These are phyloP conservation scores for Porphyrio hochstetteri DNA, from an alignment of 2,113 vertebrate genomes.

Conservation along the genomic window DNA sequence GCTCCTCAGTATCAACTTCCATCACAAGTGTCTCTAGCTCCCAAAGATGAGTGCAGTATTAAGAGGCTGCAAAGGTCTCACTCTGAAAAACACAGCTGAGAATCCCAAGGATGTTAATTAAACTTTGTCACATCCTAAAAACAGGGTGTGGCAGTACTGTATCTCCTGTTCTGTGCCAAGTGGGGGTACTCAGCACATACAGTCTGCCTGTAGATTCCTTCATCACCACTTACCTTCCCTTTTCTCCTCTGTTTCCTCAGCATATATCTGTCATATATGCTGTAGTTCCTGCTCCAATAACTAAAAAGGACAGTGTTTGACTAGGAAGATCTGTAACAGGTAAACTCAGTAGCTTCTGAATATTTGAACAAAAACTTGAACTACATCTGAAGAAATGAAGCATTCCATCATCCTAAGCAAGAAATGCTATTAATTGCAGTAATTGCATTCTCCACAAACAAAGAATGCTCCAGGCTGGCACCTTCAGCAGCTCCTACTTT, in stretches of 20 bases:
- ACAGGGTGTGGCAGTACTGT: accelerated
- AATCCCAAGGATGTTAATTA: neutral
- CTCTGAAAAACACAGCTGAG: neutral
- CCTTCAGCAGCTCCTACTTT: neutral
- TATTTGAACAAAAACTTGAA: too few relatives aligned
- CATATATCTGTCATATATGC: too few relatives aligned
- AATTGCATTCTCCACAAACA: neutral
- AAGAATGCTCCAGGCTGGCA: neutral
- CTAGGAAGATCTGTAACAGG: neutral
- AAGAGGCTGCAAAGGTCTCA: neutral
- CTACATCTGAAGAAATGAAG: neutral
- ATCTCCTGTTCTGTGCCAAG: neutral
- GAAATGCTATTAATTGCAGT: neutral
- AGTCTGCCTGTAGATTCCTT: neutral
- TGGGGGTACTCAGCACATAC: neutral
- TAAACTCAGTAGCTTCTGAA: neutral
- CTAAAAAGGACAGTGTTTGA: neutral
- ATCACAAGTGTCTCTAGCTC: neutral
- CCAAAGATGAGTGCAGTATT: neutral
- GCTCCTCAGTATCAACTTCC: neutral
- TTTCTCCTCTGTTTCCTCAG: neutral
- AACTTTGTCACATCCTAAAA: neutral
- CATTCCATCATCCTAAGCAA: neutral
- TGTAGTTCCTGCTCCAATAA: neutral
- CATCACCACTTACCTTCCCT: accelerated